phyloP scores from a whole-genome alignment of 1,140 invertebrate species.

The Drosophila yakuba region DNA sequence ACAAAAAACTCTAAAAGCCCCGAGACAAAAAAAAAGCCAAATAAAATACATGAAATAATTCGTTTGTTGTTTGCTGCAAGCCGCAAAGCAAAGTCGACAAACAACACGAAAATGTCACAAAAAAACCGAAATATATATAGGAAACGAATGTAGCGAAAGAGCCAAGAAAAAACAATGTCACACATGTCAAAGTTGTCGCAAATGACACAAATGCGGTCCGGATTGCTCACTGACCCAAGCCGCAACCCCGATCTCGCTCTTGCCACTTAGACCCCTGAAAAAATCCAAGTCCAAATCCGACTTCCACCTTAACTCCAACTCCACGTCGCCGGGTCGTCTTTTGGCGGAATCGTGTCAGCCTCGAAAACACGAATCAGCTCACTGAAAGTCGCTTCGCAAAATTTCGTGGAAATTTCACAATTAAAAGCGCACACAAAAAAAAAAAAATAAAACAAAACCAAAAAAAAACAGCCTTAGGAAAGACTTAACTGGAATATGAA shows the following conservation, averaged over 20 bases:
- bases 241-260: constrained; percentile 42
- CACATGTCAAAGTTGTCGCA: constrained; percentile 83
- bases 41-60: constrained; percentile 69
- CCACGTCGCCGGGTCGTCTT: constrained; percentile 30
- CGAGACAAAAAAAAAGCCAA: constrained; percentile 8
- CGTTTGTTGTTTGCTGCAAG: constrained; percentile 66
- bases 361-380: constrained; percentile 65
- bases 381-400: constrained; percentile 66
- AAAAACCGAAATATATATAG: constrained; percentile 37
- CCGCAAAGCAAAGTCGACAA: constrained; percentile 61
- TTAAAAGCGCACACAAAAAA: constrained; percentile 67
- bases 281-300: constrained; percentile 25
- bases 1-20: constrained; percentile 30
- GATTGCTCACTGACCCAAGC: constrained; percentile 74
- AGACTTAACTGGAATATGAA: constrained; percentile 75
- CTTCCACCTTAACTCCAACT: constrained; percentile 1
- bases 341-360: constrained; percentile 73
- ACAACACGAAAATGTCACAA: constrained; percentile 76
- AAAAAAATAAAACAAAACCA: constrained; percentile 12
- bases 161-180: constrained; percentile 76
- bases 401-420: constrained; percentile 82
- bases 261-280: constrained; percentile 49
- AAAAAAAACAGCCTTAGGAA: constrained; percentile 59
- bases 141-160: constrained; percentile 22
- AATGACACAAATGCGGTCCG: constrained; percentile 81